Evolutionary conservation across 1,140 invertebrate genomes (phyloP), one percentile per base, ranked within the genome.

Genomic region (Bombus soroeensis): DNA sequence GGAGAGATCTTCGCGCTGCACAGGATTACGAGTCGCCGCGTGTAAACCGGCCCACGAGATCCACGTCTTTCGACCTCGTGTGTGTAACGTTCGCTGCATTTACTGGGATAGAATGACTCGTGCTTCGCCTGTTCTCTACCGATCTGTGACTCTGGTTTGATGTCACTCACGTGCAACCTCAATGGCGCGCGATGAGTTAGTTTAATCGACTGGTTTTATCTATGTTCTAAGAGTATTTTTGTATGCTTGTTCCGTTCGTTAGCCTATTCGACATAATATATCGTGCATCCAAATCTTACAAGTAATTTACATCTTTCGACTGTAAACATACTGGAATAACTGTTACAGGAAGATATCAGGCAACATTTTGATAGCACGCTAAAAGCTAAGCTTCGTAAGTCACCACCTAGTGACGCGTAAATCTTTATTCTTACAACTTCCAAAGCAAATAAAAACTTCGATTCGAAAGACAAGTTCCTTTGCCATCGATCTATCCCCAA

Each of bases 11-110:
- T 74, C 4, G 37, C 43, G 66, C 75, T 37, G 71, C 64, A 43
- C 78, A 82, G 84, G 89, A 91, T 91, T 91, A 91, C 74, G 70
- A 32, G 64, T 75, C 78, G 59, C 41, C 59, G 59, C 32, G 41
- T 87, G 85, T 57, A 77, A 72, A 68, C 79, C 70, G 75, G 64
- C 62, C 53, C 68, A 57, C n/a, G 47, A 22, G n/a, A 75, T 75
- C 43, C 64, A 25, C 10, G 9, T 28, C 39, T 28, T 71, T 66
- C 75, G 74, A 76, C n/a, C 53, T 18, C 47, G 78, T 41, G 74
- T 66, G 66, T 64, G 39, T 43, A 34, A 39, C 62, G 62, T 32
- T 34, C n/a, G 57, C 37, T 37, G 57, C 73, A 32, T 80, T 81
- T 62, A 13, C 13, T 22, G 37, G 53, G 32, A 66, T 37, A 53